Evolutionary conservation across 1,140 invertebrate genomes (phyloP), one percentile per base, ranked within the genome.

Genomic region (Drosophila novamexicana): DNA sequence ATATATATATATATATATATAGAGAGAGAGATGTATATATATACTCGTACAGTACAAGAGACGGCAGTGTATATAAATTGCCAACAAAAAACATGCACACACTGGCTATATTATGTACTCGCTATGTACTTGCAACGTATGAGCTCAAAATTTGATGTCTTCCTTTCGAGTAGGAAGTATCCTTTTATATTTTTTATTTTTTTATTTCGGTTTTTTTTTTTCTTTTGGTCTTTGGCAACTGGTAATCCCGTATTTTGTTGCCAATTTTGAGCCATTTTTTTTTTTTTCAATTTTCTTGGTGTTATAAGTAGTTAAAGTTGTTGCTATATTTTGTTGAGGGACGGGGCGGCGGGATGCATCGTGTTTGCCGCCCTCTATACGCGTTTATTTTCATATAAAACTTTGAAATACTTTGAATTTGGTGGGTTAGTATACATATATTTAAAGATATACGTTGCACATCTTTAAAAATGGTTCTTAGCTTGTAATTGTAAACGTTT

Each of bases 361-460:
- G 34, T 63, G 49, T 50, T 75, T 49, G 36, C 47, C 49, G 52
- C 62, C 53, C 49, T 49, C 62, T 32, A 22, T 49, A 45, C 66
- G 62, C 39, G 29, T 66, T 64, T 52, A 50, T 69, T 69, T 57
- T 37, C 50, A 63, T 88, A 80, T 81, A 85, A 85, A 85, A 85
- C 81, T 50, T 84, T 89, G 84, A 90, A 89, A 89, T 89, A 89
- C 84, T 90, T 89, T 89, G 84, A 89, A 89, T 89, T 89, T 89
- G 84, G 84, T 89, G 84, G 84, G 84, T 89, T 89, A 89, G 84
- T 89, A 89, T 89, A 89, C 84, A 88, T 89, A 89, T 89, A 89
- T 89, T 89, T 89, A 89, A 89, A 89, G 85, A 88, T 88, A 88
- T 88, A 88, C 84, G 77, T 85, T 63, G 83, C 79, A 84, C 84